These are phyloP conservation scores for Terebella lapidaria DNA, from an alignment of 2,888 invertebrate species.

Conservation along the genomic window DNA sequence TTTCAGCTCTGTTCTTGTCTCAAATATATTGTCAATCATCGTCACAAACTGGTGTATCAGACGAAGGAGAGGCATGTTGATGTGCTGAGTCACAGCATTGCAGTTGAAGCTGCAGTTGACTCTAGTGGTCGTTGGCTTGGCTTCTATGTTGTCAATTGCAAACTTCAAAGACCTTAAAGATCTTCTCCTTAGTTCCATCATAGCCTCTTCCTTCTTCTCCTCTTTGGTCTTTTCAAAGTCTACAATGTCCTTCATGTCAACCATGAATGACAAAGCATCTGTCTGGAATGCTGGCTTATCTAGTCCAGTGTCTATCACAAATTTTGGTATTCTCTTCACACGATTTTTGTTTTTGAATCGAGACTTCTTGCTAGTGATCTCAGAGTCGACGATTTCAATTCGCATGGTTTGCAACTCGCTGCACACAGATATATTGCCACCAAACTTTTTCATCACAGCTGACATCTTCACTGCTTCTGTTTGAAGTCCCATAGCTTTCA, in stretches of 20 bases:
- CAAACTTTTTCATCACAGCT: constrained; percentile 72
- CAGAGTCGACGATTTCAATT: constrained; percentile 91
- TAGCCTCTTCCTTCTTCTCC: neutral
- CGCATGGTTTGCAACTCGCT: constrained; percentile 80
- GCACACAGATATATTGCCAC: constrained; percentile 64
- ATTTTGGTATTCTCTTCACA: constrained; percentile 8
- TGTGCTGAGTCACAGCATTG: constrained; percentile 84
- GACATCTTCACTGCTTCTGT: constrained; percentile 62
- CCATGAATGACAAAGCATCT: constrained; percentile 82
- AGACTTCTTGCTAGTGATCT: constrained; percentile 46
- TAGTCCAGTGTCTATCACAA: constrained; percentile 60
- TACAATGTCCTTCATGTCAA: constrained; percentile 83
- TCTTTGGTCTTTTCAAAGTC: constrained; percentile 62
- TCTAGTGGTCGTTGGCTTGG: constrained; percentile 72
- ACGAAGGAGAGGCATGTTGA: constrained; percentile 90
- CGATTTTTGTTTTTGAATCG: neutral
- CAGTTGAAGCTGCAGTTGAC: constrained; percentile 85
- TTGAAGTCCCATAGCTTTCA: constrained; percentile 80
- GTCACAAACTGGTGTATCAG: constrained; percentile 92
- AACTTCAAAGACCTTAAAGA: constrained; percentile 28
- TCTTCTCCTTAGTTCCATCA: neutral
- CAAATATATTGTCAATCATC: constrained; percentile 95
- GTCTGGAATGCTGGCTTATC: constrained; percentile 87
- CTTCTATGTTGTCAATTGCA: constrained; percentile 51
- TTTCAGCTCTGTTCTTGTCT: constrained; percentile 80